Evolutionary conservation across 2,888 invertebrate species (phyloP), one percentile per base, ranked within the genome.

Genomic region (Parasteatoda lunata): DNA sequence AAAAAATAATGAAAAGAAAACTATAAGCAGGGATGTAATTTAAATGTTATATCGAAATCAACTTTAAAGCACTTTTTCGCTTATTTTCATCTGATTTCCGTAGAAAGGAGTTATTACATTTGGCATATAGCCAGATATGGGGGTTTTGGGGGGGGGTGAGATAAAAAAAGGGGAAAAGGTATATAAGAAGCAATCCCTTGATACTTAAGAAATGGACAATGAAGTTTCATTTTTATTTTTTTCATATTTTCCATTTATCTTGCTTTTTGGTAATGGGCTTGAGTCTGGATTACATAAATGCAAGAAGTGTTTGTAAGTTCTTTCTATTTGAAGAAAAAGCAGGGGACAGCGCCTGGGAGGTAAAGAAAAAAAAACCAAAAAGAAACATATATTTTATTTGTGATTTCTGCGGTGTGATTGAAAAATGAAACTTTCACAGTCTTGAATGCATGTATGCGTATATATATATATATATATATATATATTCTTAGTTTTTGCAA

Each of bases 21-120:
- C 65, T 81, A 72, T 84, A 84, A 80, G 80, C 70, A 71, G 76
- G 76, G 65, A 80, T 85, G 85, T 85, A 85, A 85, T 85, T 85
- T 80, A 80, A 85, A 85, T 79, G 85, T 85, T 84, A 84, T 79
- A 84, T 84, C 79, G 84, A 84, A 84, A 84, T 85, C 85, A 85
- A 80, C 85, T 77, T 71, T 76, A 85, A 85, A 85, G 80, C 71
- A 85, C 76, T 77, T 76, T 79, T 80, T 66, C 71, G 45, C 66
- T 45, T 30, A 59, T 49, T 76, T 30, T 30, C 30, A 30, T 30
- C 30, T 30, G 30, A 30, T 30, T 30, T 30, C 30, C 30, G 30
- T 30, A 30, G 30, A 30, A 79, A 78, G 75, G 75, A 84, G 79
- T 84, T 84, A 84, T 84, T 85, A 79, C 85, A 80, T 85, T 85